Evolutionary conservation across 1,140 invertebrate species (phyloP).

Genomic region (Grapholita molesta): DNA sequence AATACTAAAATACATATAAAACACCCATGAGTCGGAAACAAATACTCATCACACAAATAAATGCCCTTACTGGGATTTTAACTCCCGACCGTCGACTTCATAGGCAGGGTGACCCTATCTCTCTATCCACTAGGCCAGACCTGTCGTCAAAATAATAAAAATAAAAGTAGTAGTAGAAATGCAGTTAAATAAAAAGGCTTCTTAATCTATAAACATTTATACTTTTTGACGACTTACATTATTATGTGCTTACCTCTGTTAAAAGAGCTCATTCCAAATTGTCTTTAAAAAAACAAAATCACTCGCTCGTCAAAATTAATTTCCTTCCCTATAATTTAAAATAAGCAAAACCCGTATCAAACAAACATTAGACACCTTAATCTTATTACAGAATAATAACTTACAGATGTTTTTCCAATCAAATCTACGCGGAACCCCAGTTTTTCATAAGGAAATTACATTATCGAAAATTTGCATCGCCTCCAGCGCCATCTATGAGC

Average conservation of each 20-base stretch:
- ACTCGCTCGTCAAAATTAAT: conserved; percentile 29
- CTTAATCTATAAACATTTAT: too few species aligned
- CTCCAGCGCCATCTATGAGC: conserved; percentile 65
- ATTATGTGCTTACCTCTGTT: background rate
- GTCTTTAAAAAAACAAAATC: background rate
- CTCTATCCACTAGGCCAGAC: too few species aligned
- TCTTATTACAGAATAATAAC: conserved; percentile 73
- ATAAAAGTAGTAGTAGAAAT: too few species aligned
- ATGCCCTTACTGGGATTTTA: too few species aligned
- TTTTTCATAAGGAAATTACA: conserved; percentile 72
- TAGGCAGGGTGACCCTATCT: too few species aligned
- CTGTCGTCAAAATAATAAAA: too few species aligned
- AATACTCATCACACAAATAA: too few species aligned
- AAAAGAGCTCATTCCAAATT: background rate
- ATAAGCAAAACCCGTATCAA: conserved; percentile 49
- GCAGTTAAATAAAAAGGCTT: too few species aligned
- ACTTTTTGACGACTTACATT: too few species aligned
- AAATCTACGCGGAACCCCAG: conserved; percentile 52
- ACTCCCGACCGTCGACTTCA: too few species aligned
- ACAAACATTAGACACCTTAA: conserved; percentile 68
- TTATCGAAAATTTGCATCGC: conserved; percentile 71
- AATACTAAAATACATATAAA: too few species aligned
- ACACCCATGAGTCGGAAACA: too few species aligned
- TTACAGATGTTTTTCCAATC: conserved; percentile 73
- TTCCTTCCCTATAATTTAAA: conserved; percentile 36